Evolutionary conservation across 2,888 invertebrate species (phyloP).

Genomic region (Xanthostigma xanthostigma): DNA sequence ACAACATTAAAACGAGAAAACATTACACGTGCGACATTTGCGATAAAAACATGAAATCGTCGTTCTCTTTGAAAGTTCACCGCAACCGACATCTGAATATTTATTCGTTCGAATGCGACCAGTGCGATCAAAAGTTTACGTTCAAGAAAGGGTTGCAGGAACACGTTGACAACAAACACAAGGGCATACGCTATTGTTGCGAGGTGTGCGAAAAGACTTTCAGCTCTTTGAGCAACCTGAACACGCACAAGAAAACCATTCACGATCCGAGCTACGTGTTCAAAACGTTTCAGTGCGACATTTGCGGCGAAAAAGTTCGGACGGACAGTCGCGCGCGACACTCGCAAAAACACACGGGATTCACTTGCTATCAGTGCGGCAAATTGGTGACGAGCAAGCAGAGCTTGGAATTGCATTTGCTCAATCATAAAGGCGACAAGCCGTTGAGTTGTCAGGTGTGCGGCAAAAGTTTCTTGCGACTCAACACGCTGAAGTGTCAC

Average conservation of each 20-base stretch:
- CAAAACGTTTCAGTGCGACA: not conserved
- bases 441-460: not conserved
- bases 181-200: constrained; percentile 31
- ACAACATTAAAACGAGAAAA: constrained; percentile 17
- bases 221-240: constrained; percentile 7
- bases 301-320: not conserved
- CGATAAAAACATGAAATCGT: constrained; percentile 22
- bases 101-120: constrained; percentile 26
- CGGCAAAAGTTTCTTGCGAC: not conserved
- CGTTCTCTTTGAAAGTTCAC: constrained; percentile 9
- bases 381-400: not conserved
- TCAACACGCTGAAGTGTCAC: not conserved
- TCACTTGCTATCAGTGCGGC: not conserved
- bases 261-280: not conserved
- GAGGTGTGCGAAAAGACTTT: constrained; percentile 34
- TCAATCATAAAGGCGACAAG: not conserved
- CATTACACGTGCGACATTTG: constrained; percentile 27
- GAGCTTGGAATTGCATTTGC: not conserved
- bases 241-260: not conserved
- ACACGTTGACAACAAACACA: constrained; percentile 29
- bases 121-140: constrained; percentile 30
- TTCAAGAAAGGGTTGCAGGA: constrained; percentile 29
- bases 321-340: too few relatives aligned
- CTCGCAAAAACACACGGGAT: too few relatives aligned
- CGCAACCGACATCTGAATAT: constrained; percentile 10